Evolutionary conservation across 2,888 invertebrate genomes (phyloP).

Genomic region (Geotrupes spiniger): DNA sequence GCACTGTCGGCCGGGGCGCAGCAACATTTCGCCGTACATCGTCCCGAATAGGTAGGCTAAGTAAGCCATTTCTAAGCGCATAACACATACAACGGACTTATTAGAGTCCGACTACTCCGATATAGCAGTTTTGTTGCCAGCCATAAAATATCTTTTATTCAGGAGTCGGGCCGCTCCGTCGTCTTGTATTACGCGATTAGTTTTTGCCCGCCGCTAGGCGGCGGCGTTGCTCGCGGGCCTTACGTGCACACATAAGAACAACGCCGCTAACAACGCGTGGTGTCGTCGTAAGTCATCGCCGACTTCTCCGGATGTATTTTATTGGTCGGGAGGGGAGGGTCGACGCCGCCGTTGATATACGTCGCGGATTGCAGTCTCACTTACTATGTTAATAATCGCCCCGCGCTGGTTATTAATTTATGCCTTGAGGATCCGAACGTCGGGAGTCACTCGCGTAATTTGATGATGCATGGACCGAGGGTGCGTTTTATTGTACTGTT

Average conservation of each 20-base stretch:
- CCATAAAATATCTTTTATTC: constrained; percentile 45
- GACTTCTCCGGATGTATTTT: constrained; percentile 3
- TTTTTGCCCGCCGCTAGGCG: constrained; percentile 35
- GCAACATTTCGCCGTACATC: constrained; percentile 30
- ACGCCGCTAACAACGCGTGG: constrained; percentile 2
- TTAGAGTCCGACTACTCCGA: constrained; percentile 41
- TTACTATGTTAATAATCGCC: constrained; percentile 17
- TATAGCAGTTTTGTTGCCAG: constrained; percentile 38
- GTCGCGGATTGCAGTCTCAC: constrained; percentile 15
- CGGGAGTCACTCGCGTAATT: too few relatives aligned
- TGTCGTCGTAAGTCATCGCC: constrained; percentile 15
- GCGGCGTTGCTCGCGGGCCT: constrained; percentile 29
- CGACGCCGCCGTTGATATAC: constrained; percentile 9
- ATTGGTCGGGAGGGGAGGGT: constrained; percentile 8
- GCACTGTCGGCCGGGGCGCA: neutral
- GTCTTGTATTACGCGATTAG: constrained; percentile 39
- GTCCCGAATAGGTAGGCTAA: constrained; percentile 36
- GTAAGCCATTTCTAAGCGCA: constrained; percentile 45
- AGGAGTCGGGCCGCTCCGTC: constrained; percentile 29
- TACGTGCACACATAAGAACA: constrained; percentile 28
- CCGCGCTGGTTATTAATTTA: neutral
- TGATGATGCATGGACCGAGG: too few relatives aligned
- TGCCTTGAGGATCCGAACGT: too few relatives aligned
- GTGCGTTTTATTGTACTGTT: too few relatives aligned
- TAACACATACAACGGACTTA: constrained; percentile 43